Conservation (phyloP, 2,797 vertebrate species). For the Thamnophis elegans region DNA sequence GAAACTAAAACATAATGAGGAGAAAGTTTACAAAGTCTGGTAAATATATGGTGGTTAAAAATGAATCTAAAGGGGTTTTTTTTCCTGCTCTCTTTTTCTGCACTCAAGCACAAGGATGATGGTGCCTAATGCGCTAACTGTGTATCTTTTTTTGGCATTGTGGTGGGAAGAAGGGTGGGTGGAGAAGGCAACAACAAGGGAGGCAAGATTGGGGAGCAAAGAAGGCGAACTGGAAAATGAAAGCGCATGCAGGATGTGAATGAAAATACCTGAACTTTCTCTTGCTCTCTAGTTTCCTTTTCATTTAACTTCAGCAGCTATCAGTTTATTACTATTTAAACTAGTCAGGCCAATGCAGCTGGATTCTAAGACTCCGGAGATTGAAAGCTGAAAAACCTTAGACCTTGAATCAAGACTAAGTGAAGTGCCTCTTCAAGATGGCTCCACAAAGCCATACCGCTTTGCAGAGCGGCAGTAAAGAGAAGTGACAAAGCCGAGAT, state of each 20-base stretch:
- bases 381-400: not conserved
- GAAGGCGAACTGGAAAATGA: conserved; percentile 48
- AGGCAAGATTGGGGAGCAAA: conserved; percentile 47
- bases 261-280: conserved; percentile 24
- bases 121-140: conserved; percentile 42
- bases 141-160: conserved; percentile 62
- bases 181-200: conserved; percentile 57
- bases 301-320: not conserved
- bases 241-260: conserved; percentile 16
- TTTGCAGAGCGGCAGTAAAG: not conserved
- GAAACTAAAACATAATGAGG: not conserved
- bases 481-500: not conserved
- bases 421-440: not conserved
- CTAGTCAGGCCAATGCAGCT: not conserved
- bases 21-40: conserved; percentile 37
- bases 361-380: not conserved
- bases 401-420: not conserved
- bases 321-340: not conserved
- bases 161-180: conserved; percentile 68
- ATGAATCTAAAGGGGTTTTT: conserved; percentile 39
- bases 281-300: not conserved
- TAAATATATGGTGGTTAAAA: conserved; percentile 29
- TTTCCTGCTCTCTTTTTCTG: conserved; percentile 4
- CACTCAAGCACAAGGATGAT: conserved; percentile 47
- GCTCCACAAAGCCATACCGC: not conserved